phyloP scores from a whole-genome alignment of 64 coral and sea anemone species.

The Stichodactyla helianthus region DNA sequence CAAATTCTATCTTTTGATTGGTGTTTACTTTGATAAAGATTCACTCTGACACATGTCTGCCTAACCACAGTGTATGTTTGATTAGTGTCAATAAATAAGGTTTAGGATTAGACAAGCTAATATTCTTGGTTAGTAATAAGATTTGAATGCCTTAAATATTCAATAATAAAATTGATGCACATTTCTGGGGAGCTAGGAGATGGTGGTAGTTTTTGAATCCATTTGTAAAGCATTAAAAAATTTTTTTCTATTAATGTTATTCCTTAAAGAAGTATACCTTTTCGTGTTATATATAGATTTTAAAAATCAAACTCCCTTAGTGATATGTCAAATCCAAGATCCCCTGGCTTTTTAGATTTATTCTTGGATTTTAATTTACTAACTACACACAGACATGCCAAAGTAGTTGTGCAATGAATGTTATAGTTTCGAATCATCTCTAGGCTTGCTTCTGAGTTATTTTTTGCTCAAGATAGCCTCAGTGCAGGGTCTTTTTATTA shows the following conservation, averaged over 20 bases:
- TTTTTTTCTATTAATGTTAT: neutral
- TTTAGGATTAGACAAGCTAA: conserved; percentile 10
- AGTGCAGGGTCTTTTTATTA: too few species aligned
- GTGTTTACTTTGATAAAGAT: conserved; percentile 12
- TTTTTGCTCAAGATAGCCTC: too few species aligned
- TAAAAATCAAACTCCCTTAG: neutral
- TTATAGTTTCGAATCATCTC: neutral
- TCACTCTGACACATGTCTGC: conserved; percentile 8
- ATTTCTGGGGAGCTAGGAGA: neutral
- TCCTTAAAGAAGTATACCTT: neutral
- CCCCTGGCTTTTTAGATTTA: neutral
- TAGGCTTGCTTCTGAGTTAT: too few species aligned
- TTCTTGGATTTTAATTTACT: neutral
- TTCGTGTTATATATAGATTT: neutral
- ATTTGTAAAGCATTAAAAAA: neutral
- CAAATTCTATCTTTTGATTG: neutral
- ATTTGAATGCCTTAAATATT: neutral
- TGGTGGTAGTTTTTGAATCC: neutral
- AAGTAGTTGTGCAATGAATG: neutral
- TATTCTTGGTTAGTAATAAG: neutral
- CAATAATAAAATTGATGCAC: neutral
- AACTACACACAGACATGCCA: neutral
- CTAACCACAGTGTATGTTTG: neutral
- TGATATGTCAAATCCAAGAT: neutral
- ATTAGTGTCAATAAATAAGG: neutral